A percentile compares a stretch with the other conserved stretches of the same genome.
Evolutionary conservation across 2,888 invertebrate species (phyloP).

Genomic region (Chirona hameri): DNA sequence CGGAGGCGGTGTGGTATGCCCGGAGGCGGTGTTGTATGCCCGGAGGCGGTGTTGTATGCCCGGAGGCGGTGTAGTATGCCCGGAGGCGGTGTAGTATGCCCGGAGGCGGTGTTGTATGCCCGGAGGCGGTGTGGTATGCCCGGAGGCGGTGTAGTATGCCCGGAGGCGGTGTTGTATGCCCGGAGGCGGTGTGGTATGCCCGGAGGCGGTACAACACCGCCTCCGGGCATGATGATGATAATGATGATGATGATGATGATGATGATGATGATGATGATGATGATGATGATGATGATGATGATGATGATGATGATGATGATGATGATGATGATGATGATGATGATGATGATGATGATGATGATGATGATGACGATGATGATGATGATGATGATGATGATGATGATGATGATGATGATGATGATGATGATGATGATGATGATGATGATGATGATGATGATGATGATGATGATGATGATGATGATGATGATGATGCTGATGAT

Average conservation of each 20-base stretch:
- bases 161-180: too few species aligned
- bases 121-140: too few species aligned
- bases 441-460: conserved; percentile 22
- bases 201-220: too few species aligned
- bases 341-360: conserved; percentile 22
- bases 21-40: too few species aligned
- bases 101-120: too few species aligned
- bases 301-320: background rate
- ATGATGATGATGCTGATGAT: too few species aligned
- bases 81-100: too few species aligned
- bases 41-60: too few species aligned
- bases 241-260: conserved; percentile 9
- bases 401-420: background rate
- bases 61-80: too few species aligned
- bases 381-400: background rate
- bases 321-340: background rate
- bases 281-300: background rate
- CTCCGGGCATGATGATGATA: background rate
- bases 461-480: conserved; percentile 22
- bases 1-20: too few species aligned
- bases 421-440: conserved; percentile 22
- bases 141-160: too few species aligned
- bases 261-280: background rate
- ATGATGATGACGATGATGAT: conserved; percentile 22
- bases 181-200: too few species aligned